These are phyloP conservation scores for Graptemys geographica DNA, from an alignment of 2,797 vertebrate genomes.

Conservation along the genomic window DNA sequence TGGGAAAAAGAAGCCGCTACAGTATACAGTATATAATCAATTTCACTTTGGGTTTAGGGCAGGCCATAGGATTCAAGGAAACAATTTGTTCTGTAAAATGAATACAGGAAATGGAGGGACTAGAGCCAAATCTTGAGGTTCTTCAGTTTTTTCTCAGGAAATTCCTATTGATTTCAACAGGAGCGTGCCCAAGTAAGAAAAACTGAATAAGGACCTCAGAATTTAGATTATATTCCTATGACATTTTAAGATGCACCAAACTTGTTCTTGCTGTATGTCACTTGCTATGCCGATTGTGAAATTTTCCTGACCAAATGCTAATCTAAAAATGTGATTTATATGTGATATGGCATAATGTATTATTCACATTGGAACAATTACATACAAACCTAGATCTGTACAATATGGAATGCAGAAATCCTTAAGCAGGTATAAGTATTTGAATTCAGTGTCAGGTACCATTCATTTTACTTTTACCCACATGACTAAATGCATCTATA, in stretches of 20 bases:
- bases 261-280: not conserved
- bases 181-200: not conserved
- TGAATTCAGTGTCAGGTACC: not conserved
- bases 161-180: not conserved
- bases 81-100: not conserved
- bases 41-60: conserved; percentile 4
- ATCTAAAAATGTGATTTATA: not conserved
- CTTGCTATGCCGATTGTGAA: not conserved
- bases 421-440: conserved; percentile 8
- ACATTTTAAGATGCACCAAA: not conserved
- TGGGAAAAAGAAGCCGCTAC: not conserved
- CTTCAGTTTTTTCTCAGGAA: not conserved
- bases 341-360: not conserved
- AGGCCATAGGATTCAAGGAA: not conserved
- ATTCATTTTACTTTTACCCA: not conserved
- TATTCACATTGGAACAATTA: not conserved
- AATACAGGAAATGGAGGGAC: not conserved
- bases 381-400: not conserved
- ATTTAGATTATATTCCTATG: not conserved
- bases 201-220: not conserved
- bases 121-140: not conserved
- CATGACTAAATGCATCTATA: not conserved
- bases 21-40: not conserved
- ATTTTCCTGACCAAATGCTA: not conserved
- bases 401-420: not conserved